Evolutionary conservation across 1,140 invertebrate genomes (phyloP), one percentile per base, ranked within the genome.

Genomic region (Psix sp.): DNA sequence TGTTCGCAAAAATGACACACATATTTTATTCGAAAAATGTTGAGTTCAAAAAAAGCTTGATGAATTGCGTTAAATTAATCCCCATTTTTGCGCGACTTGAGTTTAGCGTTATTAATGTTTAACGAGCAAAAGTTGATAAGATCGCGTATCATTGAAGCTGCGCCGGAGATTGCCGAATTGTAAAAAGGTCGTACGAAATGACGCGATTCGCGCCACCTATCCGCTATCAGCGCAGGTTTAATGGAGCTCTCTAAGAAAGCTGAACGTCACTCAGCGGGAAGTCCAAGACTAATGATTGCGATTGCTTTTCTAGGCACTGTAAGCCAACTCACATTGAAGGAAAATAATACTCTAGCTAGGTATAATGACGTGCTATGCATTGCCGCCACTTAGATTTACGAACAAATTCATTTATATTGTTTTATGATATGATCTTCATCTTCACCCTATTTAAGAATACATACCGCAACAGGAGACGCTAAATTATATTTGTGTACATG

Each of bases 171-270:
- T 76, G 71, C 65, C 76, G 70, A 79, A 80, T 74, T 74, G 51
- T 72, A 56, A 66, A 73, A 68, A 79, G 66, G 65, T 77, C 43
- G 59, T 60, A 40, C 29, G 66, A 71, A 78, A 80, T 80, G 79
- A 78, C 77, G 77, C 76, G 80, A 80, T 82, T 80, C 77, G 77
- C 76, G 73, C 74, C 80, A 77, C 72, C 77, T 66, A 80, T 80
- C 74, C 74, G 71, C 76, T 76, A 80, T 78, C 76, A 73, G 79
- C 80, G 80, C 80, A 79, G 80, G 79, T 81, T 79, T 79, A 81
- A 81, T 81, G 77, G 77, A 79, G 77, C 79, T 67, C 80, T 78
- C 77, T 66, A 76, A 75, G 72, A 76, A 76, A 78, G 74, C 66
- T 68, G 77, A 77, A 67, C 73, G 65, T 70, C 62, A 57, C 66